A percentile compares a stretch with the other conserved stretches of the same genome.
Conservation (phyloP, 2,113 vertebrate species). For the Pampusana beccarii region DNA sequence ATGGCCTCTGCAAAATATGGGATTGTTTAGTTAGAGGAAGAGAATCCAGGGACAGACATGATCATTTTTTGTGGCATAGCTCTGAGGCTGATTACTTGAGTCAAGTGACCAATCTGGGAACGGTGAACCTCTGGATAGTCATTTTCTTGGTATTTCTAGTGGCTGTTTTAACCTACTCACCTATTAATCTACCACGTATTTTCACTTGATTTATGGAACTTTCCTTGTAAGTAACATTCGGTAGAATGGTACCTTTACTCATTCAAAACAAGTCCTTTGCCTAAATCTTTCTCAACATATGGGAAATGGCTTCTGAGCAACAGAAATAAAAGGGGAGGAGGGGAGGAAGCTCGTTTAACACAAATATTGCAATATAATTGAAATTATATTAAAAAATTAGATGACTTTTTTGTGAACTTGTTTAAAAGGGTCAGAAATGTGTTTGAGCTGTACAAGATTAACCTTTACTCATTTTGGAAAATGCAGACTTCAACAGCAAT, state of each 20-base stretch:
- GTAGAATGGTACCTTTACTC: constrained; percentile 5
- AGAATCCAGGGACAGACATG: constrained; percentile 42
- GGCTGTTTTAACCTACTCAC: constrained; percentile 60
- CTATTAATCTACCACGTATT: constrained; percentile 57
- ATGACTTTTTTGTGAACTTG: constrained; percentile 71
- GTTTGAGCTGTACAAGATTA: constrained; percentile 77
- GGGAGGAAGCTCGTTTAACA: constrained; percentile 34
- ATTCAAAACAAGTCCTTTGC: constrained; percentile 41
- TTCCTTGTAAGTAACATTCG: constrained; percentile 31
- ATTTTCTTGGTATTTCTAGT: constrained; percentile 38
- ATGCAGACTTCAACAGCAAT: constrained; percentile 79
- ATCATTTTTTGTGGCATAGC: constrained; percentile 53
- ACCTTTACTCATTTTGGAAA: constrained; percentile 81
- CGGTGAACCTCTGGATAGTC: constrained; percentile 40
- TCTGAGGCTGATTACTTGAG: constrained; percentile 35
- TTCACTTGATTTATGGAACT: constrained; percentile 32
- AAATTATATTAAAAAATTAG: constrained; percentile 78
- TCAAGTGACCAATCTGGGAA: constrained; percentile 37
- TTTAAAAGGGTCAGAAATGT: constrained; percentile 81
- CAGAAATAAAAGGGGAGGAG: constrained; percentile 2
- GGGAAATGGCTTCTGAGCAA: background rate
- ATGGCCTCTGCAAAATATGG: constrained; percentile 53
- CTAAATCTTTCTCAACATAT: constrained; percentile 21
- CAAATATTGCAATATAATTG: constrained; percentile 80
- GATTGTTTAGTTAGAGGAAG: constrained; percentile 52